These are phyloP conservation scores for Sciurus vulgaris DNA, from an alignment of 2,797 vertebrate genomes.

Conservation along the genomic window DNA sequence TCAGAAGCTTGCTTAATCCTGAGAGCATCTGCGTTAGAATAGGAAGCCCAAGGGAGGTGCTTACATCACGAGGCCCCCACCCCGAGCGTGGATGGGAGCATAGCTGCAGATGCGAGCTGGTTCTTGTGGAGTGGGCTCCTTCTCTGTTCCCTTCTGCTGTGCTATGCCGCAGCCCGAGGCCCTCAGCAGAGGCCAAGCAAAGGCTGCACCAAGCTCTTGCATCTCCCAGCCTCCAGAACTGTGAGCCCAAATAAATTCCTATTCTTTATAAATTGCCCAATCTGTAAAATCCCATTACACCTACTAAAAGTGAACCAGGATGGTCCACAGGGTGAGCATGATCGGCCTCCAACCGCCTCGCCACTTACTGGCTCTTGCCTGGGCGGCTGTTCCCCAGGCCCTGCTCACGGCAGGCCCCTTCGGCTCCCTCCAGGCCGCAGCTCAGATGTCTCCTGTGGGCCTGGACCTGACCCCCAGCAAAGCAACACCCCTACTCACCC, in stretches of 20 bases:
- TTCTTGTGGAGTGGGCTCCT: not conserved
- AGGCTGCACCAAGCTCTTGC: not conserved
- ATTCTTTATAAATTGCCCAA: too few relatives aligned
- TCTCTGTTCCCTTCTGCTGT: not conserved
- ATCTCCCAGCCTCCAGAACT: not conserved
- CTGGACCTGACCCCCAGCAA: not conserved
- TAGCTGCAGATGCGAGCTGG: too few relatives aligned
- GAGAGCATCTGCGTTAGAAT: not conserved
- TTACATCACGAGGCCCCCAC: too few relatives aligned
- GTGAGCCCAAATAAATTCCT: too few relatives aligned
- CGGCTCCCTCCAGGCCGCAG: not conserved
- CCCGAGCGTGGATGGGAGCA: too few relatives aligned
- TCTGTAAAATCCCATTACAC: not conserved
- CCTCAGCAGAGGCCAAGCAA: not conserved
- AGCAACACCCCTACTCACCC: not conserved
- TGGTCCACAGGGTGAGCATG: rapidly evolving
- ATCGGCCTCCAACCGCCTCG: not conserved
- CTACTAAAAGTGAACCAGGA: not conserved
- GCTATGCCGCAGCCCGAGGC: not conserved
- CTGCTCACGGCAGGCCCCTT: not conserved
- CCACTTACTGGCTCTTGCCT: not conserved
- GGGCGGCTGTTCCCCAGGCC: not conserved
- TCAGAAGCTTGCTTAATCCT: too few relatives aligned
- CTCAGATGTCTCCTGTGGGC: not conserved
- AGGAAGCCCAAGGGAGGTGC: too few relatives aligned